These are phyloP conservation scores for Microchrysa polita DNA, from an alignment of 2,888 invertebrate genomes.

Conservation along the genomic window DNA sequence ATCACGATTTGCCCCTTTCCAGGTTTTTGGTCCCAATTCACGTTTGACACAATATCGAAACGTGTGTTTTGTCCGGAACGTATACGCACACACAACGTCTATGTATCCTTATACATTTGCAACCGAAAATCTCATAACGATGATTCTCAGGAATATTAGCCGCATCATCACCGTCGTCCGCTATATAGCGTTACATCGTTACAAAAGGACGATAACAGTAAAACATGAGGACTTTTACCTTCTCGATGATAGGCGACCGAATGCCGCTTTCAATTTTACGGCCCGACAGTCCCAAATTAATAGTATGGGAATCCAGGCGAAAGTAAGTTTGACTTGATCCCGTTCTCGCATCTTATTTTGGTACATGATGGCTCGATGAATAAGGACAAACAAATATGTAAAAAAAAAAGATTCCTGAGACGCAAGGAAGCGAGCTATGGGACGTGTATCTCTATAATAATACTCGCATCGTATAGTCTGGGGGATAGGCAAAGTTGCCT, in stretches of 20 bases:
- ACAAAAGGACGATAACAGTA: slow-evolving; percentile 30
- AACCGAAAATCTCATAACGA: slow-evolving; percentile 37
- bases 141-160: slow-evolving; percentile 37
- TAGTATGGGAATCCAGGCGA: slow-evolving; percentile 27
- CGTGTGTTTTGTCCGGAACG: neutral
- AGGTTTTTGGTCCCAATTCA: neutral
- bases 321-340: neutral
- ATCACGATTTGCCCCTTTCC: slow-evolving; percentile 1
- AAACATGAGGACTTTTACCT: slow-evolving; percentile 35
- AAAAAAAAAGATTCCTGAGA: neutral
- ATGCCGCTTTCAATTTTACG: slow-evolving; percentile 43
- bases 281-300: slow-evolving; percentile 44
- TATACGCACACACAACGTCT: neutral
- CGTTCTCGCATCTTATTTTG: slow-evolving; percentile 11
- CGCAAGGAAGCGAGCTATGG: too few relatives aligned
- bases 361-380: neutral
- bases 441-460: too few relatives aligned
- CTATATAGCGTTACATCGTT: slow-evolving; percentile 31
- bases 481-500: slow-evolving; percentile 33
- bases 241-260: slow-evolving; percentile 24
- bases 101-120: slow-evolving; percentile 19
- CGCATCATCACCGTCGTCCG: slow-evolving; percentile 29
- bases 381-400: neutral
- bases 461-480: too few relatives aligned
- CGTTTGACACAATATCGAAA: neutral